Evolutionary conservation across 2,888 invertebrate species (phyloP), one percentile per base, ranked within the genome.

Genomic region (Drosophila barbarae): DNA sequence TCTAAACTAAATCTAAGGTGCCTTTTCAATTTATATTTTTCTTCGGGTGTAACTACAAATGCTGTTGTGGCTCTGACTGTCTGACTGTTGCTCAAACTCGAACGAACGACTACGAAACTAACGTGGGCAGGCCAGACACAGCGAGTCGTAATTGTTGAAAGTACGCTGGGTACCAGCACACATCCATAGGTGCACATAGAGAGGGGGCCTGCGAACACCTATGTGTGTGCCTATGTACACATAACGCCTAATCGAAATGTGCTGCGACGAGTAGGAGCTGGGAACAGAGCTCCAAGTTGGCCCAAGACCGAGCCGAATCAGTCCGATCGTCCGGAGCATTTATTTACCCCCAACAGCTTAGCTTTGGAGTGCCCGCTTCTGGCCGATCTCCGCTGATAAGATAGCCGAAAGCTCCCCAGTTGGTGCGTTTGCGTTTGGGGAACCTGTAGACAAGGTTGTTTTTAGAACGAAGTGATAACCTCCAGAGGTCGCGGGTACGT

Each of bases 111-210:
- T 64, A 42, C 46, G 46, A 74, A 79, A 65, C 66, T 56, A 81
- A 78, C 78, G 78, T 84, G 78, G 82, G 84, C 67, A 84, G 84
- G 59, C 65, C 70, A 63, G 68, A 66, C 66, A 54, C 50, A 71
- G 69, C 78, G 72, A 75, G 77, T 84, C 85, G 83, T 82, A 79
- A 79, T 79, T 84, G 79, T 79, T 79, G 79, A 84, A 79, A 79
- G 79, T 79, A 76, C 83, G 63, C 77, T 76, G 72, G 68, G 72
- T 73, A 71, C 74, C 38, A 61, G 34, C 26, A 64, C 36, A 41
- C 55, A 52, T 18, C 46, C 46, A 47, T 49, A 64, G 38, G 41
- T 41, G 64, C 39, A 58, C 58, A 71, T 46, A 69, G 49, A 54
- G 50, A 49, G 36, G 35, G 35, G 41, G 34, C 23, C 18, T 67